Evolutionary conservation across 2,888 invertebrate species (phyloP).

Genomic region (Allolobophora icterica): DNA sequence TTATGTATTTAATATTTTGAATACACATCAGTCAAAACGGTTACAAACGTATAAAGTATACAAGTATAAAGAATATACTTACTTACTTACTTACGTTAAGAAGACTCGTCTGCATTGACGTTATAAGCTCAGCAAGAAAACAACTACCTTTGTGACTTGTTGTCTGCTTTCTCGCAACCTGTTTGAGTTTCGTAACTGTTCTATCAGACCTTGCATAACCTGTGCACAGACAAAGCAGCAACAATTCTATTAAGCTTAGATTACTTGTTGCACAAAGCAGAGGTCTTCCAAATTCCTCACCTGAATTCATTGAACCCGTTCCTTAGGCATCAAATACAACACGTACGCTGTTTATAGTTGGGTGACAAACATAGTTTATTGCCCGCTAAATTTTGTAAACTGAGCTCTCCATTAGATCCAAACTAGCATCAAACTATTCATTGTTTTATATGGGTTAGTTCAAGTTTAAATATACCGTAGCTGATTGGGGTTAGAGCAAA

Average conservation of each 20-base stretch:
- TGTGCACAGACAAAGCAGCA: conserved; percentile 28
- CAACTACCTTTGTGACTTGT: conserved; percentile 44
- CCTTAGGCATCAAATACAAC: not conserved
- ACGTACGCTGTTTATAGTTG: not conserved
- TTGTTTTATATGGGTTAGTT: not conserved
- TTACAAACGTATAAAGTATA: no score
- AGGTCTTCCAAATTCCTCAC: not conserved
- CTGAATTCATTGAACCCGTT: not conserved
- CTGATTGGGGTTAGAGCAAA: no score
- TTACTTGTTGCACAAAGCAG: conserved; percentile 42
- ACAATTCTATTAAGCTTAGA: conserved; percentile 50
- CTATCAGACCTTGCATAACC: conserved; percentile 53
- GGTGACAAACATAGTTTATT: not conserved
- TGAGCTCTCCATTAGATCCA: no score
- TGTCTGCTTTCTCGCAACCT: conserved; percentile 46
- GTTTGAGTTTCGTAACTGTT: conserved; percentile 49
- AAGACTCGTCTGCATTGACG: not conserved
- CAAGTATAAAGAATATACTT: no score
- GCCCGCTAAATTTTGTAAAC: no score
- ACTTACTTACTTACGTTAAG: no score
- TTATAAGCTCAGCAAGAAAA: not conserved
- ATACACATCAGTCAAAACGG: not conserved
- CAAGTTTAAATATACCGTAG: not conserved
- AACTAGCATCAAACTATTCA: no score
- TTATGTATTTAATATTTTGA: not conserved